Percentiles rank a stretch among this genome's conserved stretches.
Conservation (phyloP, 1,140 invertebrate genomes). For the Lanistes nyassanus region DNA sequence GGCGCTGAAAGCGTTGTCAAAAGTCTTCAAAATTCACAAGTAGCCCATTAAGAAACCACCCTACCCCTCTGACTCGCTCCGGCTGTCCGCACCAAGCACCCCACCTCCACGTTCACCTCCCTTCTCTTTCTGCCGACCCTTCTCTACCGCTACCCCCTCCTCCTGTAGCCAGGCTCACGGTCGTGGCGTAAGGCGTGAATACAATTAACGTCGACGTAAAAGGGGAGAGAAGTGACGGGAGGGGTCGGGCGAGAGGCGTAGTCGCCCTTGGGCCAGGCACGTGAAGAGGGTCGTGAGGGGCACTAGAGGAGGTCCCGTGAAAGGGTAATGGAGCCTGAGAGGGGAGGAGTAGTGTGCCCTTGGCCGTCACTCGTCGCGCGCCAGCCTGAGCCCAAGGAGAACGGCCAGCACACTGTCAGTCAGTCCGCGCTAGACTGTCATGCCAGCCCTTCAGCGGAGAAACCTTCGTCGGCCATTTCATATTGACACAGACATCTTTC, state of each 20-base stretch:
- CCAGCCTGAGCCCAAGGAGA: not conserved
- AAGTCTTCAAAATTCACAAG: constrained; percentile 18
- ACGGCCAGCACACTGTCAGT: too few species aligned
- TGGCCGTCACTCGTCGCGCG: constrained; percentile 12
- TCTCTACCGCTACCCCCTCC: not conserved
- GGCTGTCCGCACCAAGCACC: not conserved
- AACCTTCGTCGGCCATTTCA: too few species aligned
- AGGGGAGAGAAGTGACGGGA: constrained; percentile 1
- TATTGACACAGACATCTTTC: too few species aligned
- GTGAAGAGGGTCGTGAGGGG: not conserved
- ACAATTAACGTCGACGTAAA: not conserved
- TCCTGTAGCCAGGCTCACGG: not conserved
- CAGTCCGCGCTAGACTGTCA: too few species aligned
- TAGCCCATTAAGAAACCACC: constrained; percentile 11
- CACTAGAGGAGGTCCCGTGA: constrained; percentile 6
- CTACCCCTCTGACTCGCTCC: not conserved
- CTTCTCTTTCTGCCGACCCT: not conserved
- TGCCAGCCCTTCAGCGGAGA: too few species aligned
- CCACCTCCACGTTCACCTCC: not conserved
- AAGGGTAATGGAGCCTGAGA: constrained; percentile 20
- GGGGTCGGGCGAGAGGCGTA: constrained; percentile 1
- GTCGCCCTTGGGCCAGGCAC: not conserved
- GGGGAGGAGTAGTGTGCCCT: constrained; percentile 18
- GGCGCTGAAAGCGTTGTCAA: constrained; percentile 4
- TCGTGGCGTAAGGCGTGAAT: not conserved